Conservation (phyloP, 2,797 vertebrate genomes). For the Silurus aristotelis region DNA sequence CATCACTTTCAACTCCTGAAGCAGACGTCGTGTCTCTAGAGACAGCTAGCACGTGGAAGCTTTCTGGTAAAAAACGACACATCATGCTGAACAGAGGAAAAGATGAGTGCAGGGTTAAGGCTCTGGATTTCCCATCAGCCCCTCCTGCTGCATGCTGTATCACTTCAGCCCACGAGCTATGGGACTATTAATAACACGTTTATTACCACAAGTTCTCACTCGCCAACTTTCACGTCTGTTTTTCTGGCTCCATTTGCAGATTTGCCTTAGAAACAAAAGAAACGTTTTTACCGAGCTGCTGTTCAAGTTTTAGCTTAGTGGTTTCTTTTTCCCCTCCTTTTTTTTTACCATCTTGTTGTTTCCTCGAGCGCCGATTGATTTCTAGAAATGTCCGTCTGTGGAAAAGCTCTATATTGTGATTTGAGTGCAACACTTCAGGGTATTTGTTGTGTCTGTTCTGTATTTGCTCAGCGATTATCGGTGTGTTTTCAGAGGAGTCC, state of each 20-base stretch:
- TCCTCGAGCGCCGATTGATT: slow-evolving; percentile 21
- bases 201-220: slow-evolving; percentile 30
- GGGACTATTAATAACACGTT: neutral
- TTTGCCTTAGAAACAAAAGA: neutral
- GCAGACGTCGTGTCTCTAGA: neutral
- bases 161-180: slow-evolving; percentile 20
- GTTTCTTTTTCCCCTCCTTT: neutral
- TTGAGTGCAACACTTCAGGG: slow-evolving; percentile 32
- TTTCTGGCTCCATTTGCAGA: neutral
- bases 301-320: neutral
- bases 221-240: slow-evolving; percentile 1
- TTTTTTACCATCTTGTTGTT: neutral
- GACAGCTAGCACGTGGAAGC: neutral
- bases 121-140: slow-evolving; percentile 38
- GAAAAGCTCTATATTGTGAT: slow-evolving; percentile 19
- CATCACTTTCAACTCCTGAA: neutral
- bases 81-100: neutral
- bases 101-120: slow-evolving; percentile 8
- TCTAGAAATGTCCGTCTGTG: slow-evolving; percentile 7
- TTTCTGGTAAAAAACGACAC: neutral
- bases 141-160: slow-evolving; percentile 24
- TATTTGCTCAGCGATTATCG: slow-evolving; percentile 52
- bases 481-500: slow-evolving; percentile 21
- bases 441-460: slow-evolving; percentile 50
- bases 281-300: neutral